phyloP scores from a whole-genome alignment of 2,113 vertebrate species.

The Pantherophis guttatus region DNA sequence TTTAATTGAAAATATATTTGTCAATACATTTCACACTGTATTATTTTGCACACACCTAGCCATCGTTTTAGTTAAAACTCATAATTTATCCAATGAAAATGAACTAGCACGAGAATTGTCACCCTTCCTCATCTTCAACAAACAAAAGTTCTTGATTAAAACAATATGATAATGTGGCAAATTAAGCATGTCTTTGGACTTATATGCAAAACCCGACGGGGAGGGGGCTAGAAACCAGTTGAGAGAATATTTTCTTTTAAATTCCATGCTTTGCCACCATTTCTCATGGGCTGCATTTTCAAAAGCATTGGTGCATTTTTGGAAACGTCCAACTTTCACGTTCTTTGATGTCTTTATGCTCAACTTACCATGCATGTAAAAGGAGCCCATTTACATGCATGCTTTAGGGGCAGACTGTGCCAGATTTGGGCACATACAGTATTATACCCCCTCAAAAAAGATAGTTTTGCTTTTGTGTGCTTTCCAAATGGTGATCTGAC shows the following conservation, averaged over 20 bases:
- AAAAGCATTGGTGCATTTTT: background rate
- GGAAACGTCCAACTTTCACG: background rate
- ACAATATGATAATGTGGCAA: constrained; percentile 38
- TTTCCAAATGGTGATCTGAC: background rate
- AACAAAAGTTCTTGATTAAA: constrained; percentile 40
- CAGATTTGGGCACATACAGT: background rate
- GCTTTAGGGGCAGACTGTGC: background rate
- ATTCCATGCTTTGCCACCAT: constrained; percentile 1
- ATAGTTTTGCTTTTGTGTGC: background rate
- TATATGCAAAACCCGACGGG: constrained; percentile 23
- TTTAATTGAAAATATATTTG: constrained; percentile 51
- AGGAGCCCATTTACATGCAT: background rate
- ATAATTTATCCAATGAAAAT: constrained; percentile 57
- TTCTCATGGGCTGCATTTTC: constrained; percentile 3
- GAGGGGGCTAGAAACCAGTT: constrained; percentile 31
- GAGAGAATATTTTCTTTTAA: constrained; percentile 39
- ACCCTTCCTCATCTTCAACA: constrained; percentile 1
- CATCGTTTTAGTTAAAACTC: constrained; percentile 57
- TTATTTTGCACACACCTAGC: constrained; percentile 57
- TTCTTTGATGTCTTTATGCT: background rate
- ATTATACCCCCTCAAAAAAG: background rate
- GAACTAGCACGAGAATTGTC: constrained; percentile 41
- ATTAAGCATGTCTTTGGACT: constrained; percentile 49
- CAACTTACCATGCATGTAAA: background rate
- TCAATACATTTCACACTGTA: constrained; percentile 53